These are phyloP conservation scores for Pseudochirops cupreus DNA, from an alignment of 2,797 vertebrate species.

Conservation along the genomic window DNA sequence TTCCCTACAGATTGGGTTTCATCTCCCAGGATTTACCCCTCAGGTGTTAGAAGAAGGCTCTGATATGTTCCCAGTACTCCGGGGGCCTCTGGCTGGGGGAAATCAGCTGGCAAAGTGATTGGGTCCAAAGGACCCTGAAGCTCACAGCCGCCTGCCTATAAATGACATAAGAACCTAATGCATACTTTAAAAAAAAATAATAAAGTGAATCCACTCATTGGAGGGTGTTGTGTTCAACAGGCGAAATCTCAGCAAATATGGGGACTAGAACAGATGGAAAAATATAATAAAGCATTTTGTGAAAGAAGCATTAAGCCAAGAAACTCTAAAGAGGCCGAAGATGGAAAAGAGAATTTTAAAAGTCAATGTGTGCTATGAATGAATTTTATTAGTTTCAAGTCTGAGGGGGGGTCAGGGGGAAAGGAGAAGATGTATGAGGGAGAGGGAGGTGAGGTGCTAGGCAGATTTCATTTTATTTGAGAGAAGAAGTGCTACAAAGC, in stretches of 20 bases:
- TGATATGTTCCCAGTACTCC: background rate
- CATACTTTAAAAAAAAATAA: background rate
- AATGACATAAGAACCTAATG: background rate
- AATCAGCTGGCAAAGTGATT: background rate
- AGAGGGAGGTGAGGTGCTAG: background rate
- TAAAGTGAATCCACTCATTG: slow-evolving; percentile 43
- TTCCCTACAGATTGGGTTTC: background rate
- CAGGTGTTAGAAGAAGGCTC: slow-evolving; percentile 11
- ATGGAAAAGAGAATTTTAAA: slow-evolving; percentile 68
- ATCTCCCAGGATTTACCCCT: background rate
- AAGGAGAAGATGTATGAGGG: background rate
- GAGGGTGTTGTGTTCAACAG: slow-evolving; percentile 18
- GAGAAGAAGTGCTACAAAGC: background rate
- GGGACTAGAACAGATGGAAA: slow-evolving; percentile 76
- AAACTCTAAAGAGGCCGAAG: slow-evolving; percentile 70
- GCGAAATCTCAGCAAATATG: slow-evolving; percentile 59
- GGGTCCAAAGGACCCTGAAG: background rate
- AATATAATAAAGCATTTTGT: slow-evolving; percentile 77
- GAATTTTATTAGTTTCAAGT: background rate
- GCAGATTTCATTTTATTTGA: background rate
- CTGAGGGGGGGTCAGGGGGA: background rate
- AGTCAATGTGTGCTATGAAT: background rate
- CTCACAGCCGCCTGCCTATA: background rate
- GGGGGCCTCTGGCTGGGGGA: background rate
- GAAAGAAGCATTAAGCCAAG: slow-evolving; percentile 69